Evolutionary conservation across 2,888 invertebrate species (phyloP).

Genomic region (Zhengitettix transpicula): DNA sequence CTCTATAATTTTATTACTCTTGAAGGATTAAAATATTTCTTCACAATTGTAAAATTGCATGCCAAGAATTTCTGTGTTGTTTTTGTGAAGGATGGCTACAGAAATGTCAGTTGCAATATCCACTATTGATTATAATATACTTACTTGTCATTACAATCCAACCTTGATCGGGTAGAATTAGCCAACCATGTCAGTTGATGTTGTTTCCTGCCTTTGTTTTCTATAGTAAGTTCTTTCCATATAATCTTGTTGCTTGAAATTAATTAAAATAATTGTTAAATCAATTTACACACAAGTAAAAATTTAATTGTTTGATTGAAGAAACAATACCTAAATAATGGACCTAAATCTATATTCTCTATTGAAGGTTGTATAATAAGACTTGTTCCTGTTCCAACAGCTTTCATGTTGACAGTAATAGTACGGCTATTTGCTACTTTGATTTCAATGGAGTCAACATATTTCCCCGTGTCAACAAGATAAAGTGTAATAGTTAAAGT

Average conservation of each 20-base stretch:
- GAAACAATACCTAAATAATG: slow-evolving; percentile 38
- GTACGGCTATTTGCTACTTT: slow-evolving; percentile 26
- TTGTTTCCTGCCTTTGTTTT: slow-evolving; percentile 35
- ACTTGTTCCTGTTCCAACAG: slow-evolving; percentile 47
- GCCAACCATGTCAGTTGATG: slow-evolving; percentile 34
- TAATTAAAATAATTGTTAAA: too few species aligned
- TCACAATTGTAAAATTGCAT: too few species aligned
- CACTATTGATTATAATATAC: too few species aligned
- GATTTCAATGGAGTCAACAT: slow-evolving; percentile 21
- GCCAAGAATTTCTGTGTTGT: too few species aligned
- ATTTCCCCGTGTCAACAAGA: slow-evolving; percentile 23
- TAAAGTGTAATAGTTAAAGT: slow-evolving; percentile 21
- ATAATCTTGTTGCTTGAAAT: slow-evolving; percentile 17
- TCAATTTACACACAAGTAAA: background rate
- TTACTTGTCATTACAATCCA: too few species aligned
- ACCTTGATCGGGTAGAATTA: too few species aligned
- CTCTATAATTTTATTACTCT: too few species aligned
- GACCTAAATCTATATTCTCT: slow-evolving; percentile 38
- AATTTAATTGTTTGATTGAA: background rate
- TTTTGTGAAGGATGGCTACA: too few species aligned
- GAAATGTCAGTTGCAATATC: too few species aligned
- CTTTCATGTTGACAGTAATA: slow-evolving; percentile 31
- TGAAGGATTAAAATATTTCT: too few species aligned
- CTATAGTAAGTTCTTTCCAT: slow-evolving; percentile 26
- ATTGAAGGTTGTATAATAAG: slow-evolving; percentile 42